Evolutionary conservation across 2,888 invertebrate genomes (phyloP).

Genomic region (Campoplex capitator): DNA sequence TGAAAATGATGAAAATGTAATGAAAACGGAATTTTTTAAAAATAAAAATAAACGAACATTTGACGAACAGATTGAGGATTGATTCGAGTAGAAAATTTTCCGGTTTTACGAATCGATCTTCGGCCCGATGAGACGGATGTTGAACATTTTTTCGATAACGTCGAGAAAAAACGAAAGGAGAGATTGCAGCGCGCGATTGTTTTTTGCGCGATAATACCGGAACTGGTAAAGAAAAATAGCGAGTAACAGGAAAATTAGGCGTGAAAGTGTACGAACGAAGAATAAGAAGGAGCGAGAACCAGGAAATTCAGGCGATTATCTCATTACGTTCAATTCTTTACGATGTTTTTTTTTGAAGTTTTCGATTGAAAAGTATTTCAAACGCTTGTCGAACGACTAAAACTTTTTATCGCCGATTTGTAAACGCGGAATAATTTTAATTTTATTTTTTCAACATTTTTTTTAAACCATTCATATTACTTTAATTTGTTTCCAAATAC

Average conservation of each 20-base stretch:
- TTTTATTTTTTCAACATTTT: background rate
- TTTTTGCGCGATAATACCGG: background rate
- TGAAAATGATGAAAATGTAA: background rate
- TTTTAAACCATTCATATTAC: background rate
- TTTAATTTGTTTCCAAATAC: background rate
- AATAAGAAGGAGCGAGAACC: background rate
- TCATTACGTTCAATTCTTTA: background rate
- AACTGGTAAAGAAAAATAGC: background rate
- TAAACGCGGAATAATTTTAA: conserved; percentile 1
- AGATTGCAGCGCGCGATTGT: background rate
- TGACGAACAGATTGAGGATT: background rate
- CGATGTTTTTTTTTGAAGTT: background rate
- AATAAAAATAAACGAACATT: background rate
- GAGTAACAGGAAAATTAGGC: background rate
- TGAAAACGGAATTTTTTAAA: background rate
- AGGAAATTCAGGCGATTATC: background rate
- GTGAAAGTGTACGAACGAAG: too few relatives aligned
- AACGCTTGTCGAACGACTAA: background rate
- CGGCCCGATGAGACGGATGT: background rate
- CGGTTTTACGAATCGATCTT: background rate
- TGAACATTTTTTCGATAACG: background rate
- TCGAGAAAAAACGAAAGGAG: too few relatives aligned
- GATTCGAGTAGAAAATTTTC: background rate
- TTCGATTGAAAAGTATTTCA: background rate
- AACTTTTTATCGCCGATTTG: background rate